Evolutionary conservation across 2,113 vertebrate species (phyloP).

Genomic region (Micromys minutus): DNA sequence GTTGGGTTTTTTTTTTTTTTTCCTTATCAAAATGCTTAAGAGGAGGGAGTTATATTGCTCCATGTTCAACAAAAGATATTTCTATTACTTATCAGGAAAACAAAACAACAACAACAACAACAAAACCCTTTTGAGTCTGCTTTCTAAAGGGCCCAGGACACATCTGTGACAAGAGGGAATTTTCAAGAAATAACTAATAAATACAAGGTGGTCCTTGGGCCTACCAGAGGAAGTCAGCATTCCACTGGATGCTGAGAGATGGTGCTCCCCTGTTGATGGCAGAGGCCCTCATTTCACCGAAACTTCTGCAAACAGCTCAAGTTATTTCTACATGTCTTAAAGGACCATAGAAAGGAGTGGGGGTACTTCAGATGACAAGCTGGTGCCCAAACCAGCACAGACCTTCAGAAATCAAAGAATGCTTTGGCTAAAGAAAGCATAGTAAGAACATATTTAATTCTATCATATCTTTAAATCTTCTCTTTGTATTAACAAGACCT

Average conservation of each 20-base stretch:
- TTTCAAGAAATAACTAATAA: slow-evolving; percentile 51
- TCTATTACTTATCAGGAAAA: not conserved
- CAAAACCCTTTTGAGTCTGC: not conserved
- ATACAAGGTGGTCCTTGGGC: not conserved
- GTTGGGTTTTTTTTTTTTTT: not conserved
- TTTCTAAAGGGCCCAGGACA: slow-evolving; percentile 7
- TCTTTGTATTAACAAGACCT: not conserved
- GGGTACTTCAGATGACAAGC: not conserved
- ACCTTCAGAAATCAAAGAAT: slow-evolving; percentile 13
- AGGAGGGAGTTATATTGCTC: not conserved
- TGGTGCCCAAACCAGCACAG: not conserved
- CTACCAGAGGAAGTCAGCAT: not conserved
- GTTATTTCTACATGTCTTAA: not conserved
- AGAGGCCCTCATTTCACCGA: not conserved
- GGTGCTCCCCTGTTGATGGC: not conserved
- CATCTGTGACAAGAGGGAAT: slow-evolving; percentile 4
- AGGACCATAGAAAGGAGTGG: not conserved
- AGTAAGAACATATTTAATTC: not conserved
- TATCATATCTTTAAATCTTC: not conserved
- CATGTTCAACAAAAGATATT: slow-evolving; percentile 10
- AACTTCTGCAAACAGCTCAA: not conserved
- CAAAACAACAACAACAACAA: slow-evolving; percentile 35
- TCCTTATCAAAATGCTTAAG: not conserved
- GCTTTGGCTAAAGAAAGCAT: not conserved
- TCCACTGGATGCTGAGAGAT: not conserved